Evolutionary conservation across 1,140 invertebrate genomes (phyloP).

Genomic region (Drosophila littoralis): DNA sequence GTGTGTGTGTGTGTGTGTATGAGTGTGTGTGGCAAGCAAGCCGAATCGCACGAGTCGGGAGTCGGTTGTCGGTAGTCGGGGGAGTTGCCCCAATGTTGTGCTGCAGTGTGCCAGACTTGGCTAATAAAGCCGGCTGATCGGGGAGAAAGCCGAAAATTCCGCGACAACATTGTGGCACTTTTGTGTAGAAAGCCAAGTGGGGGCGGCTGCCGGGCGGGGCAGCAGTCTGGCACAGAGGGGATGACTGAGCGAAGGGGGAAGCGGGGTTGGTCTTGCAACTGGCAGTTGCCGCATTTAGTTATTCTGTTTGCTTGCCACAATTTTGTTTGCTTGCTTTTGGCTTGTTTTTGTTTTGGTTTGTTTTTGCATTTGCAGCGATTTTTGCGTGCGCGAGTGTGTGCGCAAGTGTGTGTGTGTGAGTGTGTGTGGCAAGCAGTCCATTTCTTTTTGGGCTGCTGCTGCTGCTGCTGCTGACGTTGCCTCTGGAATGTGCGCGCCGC

Average conservation of each 20-base stretch:
- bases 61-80: neutral
- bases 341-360: constrained; percentile 34
- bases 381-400: constrained; percentile 39
- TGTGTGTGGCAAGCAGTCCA: constrained; percentile 59
- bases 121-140: constrained; percentile 79
- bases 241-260: too few relatives aligned
- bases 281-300: constrained; percentile 63
- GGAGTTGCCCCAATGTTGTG: constrained; percentile 2
- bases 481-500: constrained; percentile 67
- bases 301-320: constrained; percentile 73
- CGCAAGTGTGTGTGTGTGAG: constrained; percentile 9
- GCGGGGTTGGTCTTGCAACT: neutral
- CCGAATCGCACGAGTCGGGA: constrained; percentile 19
- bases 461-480: constrained; percentile 57
- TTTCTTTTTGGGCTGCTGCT: constrained; percentile 79
- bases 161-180: constrained; percentile 72
- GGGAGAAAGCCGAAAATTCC: constrained; percentile 77
- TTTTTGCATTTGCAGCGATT: constrained; percentile 61
- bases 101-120: constrained; percentile 61
- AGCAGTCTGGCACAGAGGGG: too few relatives aligned
- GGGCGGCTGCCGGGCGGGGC: constrained; percentile 1
- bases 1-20: neutral
- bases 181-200: constrained; percentile 46
- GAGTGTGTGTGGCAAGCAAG: constrained; percentile 1
- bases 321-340: constrained; percentile 26